Percentiles rank a stretch among this genome's conserved stretches.
Conservation (phyloP, 1,140 invertebrate genomes). For the Ganaspis sp. region DNA sequence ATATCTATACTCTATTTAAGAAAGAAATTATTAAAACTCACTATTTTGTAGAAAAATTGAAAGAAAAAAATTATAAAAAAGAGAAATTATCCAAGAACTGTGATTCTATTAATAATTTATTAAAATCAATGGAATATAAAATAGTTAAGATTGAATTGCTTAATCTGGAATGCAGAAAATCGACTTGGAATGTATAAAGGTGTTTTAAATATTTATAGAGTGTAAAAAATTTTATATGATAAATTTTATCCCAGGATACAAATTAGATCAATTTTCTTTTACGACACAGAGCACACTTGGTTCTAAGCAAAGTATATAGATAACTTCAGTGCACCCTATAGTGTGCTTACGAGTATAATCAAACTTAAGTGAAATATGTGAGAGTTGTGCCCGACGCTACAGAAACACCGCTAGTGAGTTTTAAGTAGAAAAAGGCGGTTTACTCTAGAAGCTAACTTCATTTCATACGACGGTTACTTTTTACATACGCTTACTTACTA, state of each 20-base stretch:
- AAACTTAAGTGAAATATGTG: slow-evolving; percentile 14
- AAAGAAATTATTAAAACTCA: too few relatives aligned
- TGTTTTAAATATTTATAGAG: slow-evolving; percentile 7
- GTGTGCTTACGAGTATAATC: slow-evolving; percentile 4
- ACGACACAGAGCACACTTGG: neutral
- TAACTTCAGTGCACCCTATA: slow-evolving; percentile 8
- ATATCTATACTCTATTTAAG: too few relatives aligned
- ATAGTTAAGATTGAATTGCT: too few relatives aligned
- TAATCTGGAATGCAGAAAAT: neutral
- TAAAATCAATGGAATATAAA: too few relatives aligned
- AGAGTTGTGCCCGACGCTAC: neutral
- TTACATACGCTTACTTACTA: neutral
- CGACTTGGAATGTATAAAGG: neutral
- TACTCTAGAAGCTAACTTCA: neutral
- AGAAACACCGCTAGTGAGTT: neutral
- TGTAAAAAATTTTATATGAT: neutral
- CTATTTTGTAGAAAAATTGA: too few relatives aligned
- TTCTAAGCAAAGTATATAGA: neutral
- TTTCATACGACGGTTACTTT: neutral
- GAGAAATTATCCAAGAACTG: too few relatives aligned
- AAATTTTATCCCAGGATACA: slow-evolving; percentile 13
- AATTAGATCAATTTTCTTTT: slow-evolving; percentile 14
- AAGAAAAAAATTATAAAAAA: too few relatives aligned
- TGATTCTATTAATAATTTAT: too few relatives aligned
- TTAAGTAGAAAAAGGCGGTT: slow-evolving; percentile 13